Percentiles rank a stretch among this genome's conserved stretches.
Evolutionary conservation across 2,888 invertebrate genomes (phyloP).

Genomic region (Papilio elwesi): DNA sequence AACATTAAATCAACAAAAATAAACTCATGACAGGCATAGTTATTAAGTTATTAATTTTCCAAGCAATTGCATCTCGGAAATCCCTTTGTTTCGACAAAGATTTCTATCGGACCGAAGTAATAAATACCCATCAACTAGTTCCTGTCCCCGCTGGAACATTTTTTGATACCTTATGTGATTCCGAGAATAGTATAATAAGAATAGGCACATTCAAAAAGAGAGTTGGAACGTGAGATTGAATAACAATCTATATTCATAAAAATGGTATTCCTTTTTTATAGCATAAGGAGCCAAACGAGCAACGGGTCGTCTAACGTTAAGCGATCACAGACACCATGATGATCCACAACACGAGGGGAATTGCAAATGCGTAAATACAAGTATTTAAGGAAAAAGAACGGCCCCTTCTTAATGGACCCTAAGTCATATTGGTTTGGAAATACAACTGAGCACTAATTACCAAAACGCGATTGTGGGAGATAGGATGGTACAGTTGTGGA

Average conservation of each 20-base stretch:
- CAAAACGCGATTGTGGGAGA: no score
- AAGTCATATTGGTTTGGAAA: no score
- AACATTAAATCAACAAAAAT: background rate
- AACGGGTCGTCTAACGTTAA: no score
- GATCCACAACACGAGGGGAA: no score
- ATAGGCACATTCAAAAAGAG: background rate
- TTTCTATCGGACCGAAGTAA: background rate
- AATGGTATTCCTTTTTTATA: background rate
- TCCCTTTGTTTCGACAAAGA: background rate
- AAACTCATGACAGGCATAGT: background rate
- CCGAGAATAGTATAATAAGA: background rate
- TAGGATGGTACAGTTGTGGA: no score
- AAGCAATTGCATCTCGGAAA: background rate
- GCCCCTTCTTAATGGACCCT: no score
- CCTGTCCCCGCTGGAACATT: background rate
- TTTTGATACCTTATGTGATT: background rate
- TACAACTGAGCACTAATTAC: no score
- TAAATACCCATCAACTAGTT: background rate
- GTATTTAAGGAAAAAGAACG: no score
- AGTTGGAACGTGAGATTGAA: background rate
- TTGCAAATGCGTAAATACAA: no score
- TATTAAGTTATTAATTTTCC: slow-evolving; percentile 9
- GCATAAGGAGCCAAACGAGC: no score
- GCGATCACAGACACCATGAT: no score
- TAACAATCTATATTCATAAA: background rate